Base-by-base conservation (phyloP, 2,113 vertebrate genomes). In the Gasterosteus aculeatus region DNA sequence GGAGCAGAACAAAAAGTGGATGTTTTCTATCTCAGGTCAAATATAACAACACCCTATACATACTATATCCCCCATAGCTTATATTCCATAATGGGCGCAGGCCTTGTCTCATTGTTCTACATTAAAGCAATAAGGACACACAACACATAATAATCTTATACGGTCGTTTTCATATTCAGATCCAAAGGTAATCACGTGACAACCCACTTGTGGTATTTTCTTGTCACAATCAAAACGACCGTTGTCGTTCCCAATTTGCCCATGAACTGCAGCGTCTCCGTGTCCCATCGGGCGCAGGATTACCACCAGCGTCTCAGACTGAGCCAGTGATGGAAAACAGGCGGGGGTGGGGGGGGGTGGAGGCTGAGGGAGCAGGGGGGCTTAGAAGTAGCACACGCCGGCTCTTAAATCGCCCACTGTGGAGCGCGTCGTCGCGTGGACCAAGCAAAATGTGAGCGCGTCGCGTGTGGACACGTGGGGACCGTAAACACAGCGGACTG, bases 251-350 rank as follows among this genome's bases (percentile, higher is more conserved):
- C 53, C 1, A 0, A 9, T 5, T n/a, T 18, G 14, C 18, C 26
- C 67, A 75, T 81, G 72, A 77, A 78, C 77, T 80, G 75, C 84
- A 42, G 49, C 22, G 29, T 60, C 41, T 49, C 29, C 46, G 22
- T 53, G 49, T n/a, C 18, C 47, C 46, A 7, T 26, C n/a, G 22
- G 22, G 6, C 4, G 3, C 35, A 26, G 85, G 85, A 81, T 90
- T 86, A 89, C 18, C 16, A 65, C 69, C n/a, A 42, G 63, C 72
- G 44, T 14, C 2, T n/a, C 73, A 81, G 71, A 71, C 39, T 39
- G 58, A 56, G 54, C 11, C 1, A 16, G 54, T n/a, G 72, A 73
- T 64, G 10, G 49, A n/a, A 46, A 19, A 35, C 29, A 33, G 71
- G 16, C 18, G 33, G 63, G n/a, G 63, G 15, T 46, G 29, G 57